Conservation (phyloP, 2,797 vertebrate genomes). For the Sardinella longiceps region DNA sequence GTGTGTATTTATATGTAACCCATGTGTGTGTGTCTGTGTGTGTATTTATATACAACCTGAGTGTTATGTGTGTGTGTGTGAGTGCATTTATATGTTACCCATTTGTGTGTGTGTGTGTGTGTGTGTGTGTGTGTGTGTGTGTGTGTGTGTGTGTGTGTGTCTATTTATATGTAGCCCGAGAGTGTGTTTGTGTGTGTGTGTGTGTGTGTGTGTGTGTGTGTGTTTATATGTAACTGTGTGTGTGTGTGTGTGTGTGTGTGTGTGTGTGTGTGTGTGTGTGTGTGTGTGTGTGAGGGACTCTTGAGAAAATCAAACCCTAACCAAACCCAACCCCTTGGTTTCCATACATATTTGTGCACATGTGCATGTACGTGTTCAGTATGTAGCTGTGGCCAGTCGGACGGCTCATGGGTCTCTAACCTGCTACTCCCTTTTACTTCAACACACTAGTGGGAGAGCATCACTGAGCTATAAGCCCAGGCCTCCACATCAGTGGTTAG, state of each 20-base stretch:
- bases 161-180: no score
- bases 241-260: slow-evolving; percentile 10
- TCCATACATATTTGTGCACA: no score
- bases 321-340: no score
- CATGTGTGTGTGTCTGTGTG: slow-evolving; percentile 20
- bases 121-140: background rate
- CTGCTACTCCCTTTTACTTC: no score
- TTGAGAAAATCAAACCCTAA: slow-evolving; percentile 91
- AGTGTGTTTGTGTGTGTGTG: slow-evolving; percentile 9
- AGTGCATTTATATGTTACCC: no score
- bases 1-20: background rate
- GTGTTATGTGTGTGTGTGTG: background rate
- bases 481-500: no score
- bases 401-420: no score
- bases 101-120: background rate
- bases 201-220: slow-evolving; percentile 19
- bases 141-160: slow-evolving; percentile 3
- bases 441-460: no score
- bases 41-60: no score
- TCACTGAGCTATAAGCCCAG: no score
- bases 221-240: background rate
- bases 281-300: slow-evolving; percentile 79
- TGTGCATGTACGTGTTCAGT: no score
- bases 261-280: background rate
- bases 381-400: no score